A percentile compares a stretch with the other conserved stretches of the same genome.
Conservation (phyloP, 30 jellyfish, hydroid and myxozoan genomes). For the Hydra vulgaris region DNA sequence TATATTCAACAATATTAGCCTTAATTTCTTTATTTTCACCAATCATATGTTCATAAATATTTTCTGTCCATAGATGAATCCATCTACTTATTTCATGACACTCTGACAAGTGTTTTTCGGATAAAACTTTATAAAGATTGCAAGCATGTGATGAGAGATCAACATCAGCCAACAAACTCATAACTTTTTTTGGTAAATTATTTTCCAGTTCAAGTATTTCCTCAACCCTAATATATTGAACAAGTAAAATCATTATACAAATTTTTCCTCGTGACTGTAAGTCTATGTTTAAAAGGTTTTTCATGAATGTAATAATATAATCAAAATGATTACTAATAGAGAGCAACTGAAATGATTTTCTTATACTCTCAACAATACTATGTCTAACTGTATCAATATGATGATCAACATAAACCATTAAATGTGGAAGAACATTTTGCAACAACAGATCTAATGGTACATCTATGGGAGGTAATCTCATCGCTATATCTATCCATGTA, state of each 20-base stretch:
- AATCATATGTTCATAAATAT: conserved; percentile 37
- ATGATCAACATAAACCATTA: conserved; percentile 53
- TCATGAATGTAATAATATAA: background rate
- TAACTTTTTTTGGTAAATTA: conserved; percentile 34
- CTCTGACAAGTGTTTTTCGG: conserved; percentile 35
- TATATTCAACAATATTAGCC: conserved; percentile 26
- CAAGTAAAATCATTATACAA: conserved; percentile 27
- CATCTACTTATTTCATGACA: conserved; percentile 11
- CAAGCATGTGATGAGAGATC: conserved; percentile 58
- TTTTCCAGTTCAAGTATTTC: conserved; percentile 21
- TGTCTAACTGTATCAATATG: conserved; percentile 84
- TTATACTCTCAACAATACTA: conserved; percentile 40
- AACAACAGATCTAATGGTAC: conserved; percentile 15
- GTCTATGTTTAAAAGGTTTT: conserved; percentile 22
- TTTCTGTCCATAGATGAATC: conserved; percentile 55
- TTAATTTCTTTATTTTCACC: conserved; percentile 23
- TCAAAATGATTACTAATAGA: background rate
- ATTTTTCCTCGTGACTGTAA: conserved; percentile 50
- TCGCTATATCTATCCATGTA: conserved; percentile 52
- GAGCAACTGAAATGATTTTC: conserved; percentile 30
- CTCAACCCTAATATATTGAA: conserved; percentile 17
- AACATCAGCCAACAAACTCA: conserved; percentile 48
- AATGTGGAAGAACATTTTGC: conserved; percentile 19
- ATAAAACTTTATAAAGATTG: conserved; percentile 49
- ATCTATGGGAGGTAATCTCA: background rate